Percentiles rank a stretch among this genome's conserved stretches.
Evolutionary conservation across 2,888 invertebrate genomes (phyloP).

Genomic region (Lamproptera curius): DNA sequence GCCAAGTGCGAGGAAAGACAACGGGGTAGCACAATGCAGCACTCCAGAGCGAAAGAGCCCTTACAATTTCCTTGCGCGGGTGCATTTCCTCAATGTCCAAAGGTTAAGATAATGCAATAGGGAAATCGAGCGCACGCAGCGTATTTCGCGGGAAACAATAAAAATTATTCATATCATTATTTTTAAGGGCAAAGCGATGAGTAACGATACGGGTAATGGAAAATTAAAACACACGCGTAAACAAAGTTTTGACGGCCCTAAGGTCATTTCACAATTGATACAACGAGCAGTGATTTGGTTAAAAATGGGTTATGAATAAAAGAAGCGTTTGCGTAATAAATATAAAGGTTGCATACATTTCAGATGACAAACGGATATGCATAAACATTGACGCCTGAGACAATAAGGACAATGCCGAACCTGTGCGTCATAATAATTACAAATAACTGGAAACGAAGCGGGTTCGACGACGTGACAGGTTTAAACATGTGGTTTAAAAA

Average conservation of each 20-base stretch:
- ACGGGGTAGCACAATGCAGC: no score
- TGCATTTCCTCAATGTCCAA: neutral
- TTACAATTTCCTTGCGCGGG: neutral
- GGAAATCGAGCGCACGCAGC: no score
- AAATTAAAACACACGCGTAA: no score
- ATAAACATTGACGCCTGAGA: conserved; percentile 12
- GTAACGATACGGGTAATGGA: no score
- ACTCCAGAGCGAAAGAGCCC: neutral
- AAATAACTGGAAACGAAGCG: conserved; percentile 6
- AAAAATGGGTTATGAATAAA: conserved; percentile 5
- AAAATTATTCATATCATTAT: no score
- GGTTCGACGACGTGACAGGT: neutral
- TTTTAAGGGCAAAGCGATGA: no score
- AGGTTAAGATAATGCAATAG: neutral
- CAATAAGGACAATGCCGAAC: conserved; percentile 17
- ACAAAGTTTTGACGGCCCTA: conserved; percentile 2
- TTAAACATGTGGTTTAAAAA: neutral
- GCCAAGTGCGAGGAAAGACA: no score
- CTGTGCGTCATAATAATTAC: conserved; percentile 14
- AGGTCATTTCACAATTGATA: neutral
- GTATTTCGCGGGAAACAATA: no score
- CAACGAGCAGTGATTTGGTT: neutral
- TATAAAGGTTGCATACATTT: conserved; percentile 10
- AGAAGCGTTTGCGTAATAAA: conserved; percentile 6
- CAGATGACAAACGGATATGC: conserved; percentile 13